phyloP scores from a whole-genome alignment of 2,888 invertebrate species.

The Drosophila ezoana region DNA sequence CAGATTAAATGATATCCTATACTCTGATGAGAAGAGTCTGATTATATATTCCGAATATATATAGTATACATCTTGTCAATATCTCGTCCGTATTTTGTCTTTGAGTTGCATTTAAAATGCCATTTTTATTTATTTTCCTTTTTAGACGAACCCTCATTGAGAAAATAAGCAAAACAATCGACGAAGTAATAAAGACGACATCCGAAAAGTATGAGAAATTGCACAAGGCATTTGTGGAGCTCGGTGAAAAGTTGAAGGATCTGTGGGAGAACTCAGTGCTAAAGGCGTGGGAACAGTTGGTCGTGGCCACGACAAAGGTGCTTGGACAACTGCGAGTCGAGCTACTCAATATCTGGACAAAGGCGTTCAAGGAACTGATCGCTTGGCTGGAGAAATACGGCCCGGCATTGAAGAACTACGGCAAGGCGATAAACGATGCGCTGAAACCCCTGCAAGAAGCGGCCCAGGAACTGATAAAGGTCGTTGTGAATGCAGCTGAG shows the following conservation, averaged over 20 bases:
- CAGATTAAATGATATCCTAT: no score
- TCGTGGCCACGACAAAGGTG: conserved; percentile 56
- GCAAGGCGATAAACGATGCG: conserved; percentile 83
- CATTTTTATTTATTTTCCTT: background rate
- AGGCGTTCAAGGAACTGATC: conserved; percentile 54
- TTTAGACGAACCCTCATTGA: conserved; percentile 70
- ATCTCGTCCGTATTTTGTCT: no score
- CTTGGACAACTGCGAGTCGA: conserved; percentile 72
- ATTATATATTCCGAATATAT: no score
- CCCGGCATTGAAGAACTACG: conserved; percentile 81
- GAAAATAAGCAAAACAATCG: conserved; percentile 57
- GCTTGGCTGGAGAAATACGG: conserved; percentile 80
- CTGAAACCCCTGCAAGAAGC: conserved; percentile 83
- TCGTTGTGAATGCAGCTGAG: conserved; percentile 75
- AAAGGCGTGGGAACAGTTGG: conserved; percentile 82
- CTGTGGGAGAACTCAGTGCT: conserved; percentile 85
- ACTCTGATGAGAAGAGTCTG: no score
- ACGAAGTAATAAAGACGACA: conserved; percentile 85
- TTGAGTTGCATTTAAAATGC: no score
- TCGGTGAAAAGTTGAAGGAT: conserved; percentile 82
- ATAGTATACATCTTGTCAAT: no score
- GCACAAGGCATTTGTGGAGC: conserved; percentile 81
- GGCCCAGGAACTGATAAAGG: conserved; percentile 84
- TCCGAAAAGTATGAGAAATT: conserved; percentile 85
- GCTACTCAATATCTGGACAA: conserved; percentile 58